Base-by-base conservation (phyloP, 2,113 vertebrate species). In the Seriola aureovittata region DNA sequence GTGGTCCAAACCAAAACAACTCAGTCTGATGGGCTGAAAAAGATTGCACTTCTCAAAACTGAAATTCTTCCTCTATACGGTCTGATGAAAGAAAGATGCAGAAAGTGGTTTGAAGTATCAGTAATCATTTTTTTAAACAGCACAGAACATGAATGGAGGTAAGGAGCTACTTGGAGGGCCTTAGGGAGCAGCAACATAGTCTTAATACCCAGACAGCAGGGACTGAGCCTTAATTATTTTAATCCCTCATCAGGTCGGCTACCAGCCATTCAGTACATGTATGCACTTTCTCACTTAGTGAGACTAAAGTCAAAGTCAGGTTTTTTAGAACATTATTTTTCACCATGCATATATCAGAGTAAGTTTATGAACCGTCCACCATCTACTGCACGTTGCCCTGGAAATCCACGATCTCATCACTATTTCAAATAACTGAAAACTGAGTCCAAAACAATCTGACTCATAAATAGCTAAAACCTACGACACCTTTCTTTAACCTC, bases 201-300 rank as follows among this genome's bases (percentile, higher is more conserved):
- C 76, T 83, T 85, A 80, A 80, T 32, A 52, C 29, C 23, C 36
- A 16, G 75, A 81, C 10, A 16, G 55, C 48, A 13, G 72, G 0
- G 57, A 64, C 67, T 58, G 73, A 77, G 82, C 81, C 88, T 84
- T 81, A 82, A 65, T 57, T 38, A 62, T 29, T 73, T 54, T 16
- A 67, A 58, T 40, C 62, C 48, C 8, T 5, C 66, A 46, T 64
- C 81, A 79, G 86, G 64, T 71, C 5, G n/a, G 34, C 64, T 34
- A 3, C 21, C 2, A 62, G 77, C 72, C 64, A 50, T 1, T 48
- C 50, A 68, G 1, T 21, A 68, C 48, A 23, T 7, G 8, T 23
- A 0, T 75, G 71, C 58, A 13, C 42, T 25, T 48, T 57, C 48
- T 66, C 44, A 55, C 16, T 4, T 5, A 50, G 59, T 70, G 64